These are phyloP conservation scores for Actinopyga echinites DNA, from an alignment of 53 echinoderm and acorn worm species.

Conservation along the genomic window DNA sequence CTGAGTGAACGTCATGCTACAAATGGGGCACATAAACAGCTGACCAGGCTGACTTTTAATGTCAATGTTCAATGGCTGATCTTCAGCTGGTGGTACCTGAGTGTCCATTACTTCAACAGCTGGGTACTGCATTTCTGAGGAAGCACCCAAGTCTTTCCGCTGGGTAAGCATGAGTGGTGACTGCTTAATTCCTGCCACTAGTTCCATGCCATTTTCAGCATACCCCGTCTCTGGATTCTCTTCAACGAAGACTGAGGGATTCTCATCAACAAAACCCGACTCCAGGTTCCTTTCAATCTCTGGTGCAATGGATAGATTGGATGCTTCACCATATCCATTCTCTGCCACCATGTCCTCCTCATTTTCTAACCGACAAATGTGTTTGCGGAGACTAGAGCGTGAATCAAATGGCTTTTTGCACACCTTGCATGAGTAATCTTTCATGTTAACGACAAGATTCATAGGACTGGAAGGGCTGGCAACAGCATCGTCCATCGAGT, in stretches of 20 bases:
- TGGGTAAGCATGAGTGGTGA: constrained; percentile 13
- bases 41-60: constrained; percentile 37
- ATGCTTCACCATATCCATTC: neutral
- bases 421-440: constrained; percentile 90
- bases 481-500: constrained; percentile 66
- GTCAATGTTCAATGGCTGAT: neutral
- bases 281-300: neutral
- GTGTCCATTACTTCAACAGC: constrained; percentile 22
- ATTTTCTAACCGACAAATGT: constrained; percentile 69
- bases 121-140: constrained; percentile 21
- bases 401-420: constrained; percentile 83
- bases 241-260: neutral
- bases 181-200: constrained; percentile 1
- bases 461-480: constrained; percentile 67
- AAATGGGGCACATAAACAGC: constrained; percentile 71
- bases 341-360: constrained; percentile 44
- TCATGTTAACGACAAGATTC: constrained; percentile 54
- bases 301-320: neutral
- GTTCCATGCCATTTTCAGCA: neutral
- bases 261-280: neutral
- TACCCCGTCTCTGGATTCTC: neutral
- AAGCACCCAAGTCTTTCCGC: neutral
- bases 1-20: constrained; percentile 91
- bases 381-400: constrained; percentile 88
- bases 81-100: neutral